Base-by-base conservation (phyloP, 1,140 invertebrate species). In the Leptinotarsa lineolata region DNA sequence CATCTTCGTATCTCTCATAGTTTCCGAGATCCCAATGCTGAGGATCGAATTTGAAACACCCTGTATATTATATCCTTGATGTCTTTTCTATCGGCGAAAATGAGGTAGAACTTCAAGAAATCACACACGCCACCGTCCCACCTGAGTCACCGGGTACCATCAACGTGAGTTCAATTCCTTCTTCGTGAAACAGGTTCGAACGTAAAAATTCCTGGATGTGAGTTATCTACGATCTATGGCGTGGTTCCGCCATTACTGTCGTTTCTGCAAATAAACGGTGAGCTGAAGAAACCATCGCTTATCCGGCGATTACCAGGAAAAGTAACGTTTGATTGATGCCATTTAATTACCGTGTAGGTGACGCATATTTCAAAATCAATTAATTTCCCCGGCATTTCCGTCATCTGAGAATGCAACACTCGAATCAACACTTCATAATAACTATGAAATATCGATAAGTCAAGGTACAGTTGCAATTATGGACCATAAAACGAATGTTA, bases 191-290 rank as follows among this genome's bases (percentile, higher is more conserved):
- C 64, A 39, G 64, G 64, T 66, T 66, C 64, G 64, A 18, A 44
- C 64, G 39, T 44, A 66, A 66, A 66, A 66, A 46, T 66, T 24
- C n/a, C n/a, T 22, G 64, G 64, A 66, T 66, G 64, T 20, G 22
- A 24, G 8, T 66, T 66, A 66, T 66, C 64, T 66, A 66, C 64
- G 30, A 66, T 66, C 64, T 66, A 39, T 44, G 15, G 39, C 4
- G 22, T 18, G 39, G 39, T 66, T 44, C 64, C 64, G 64, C 64
- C 64, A 66, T 66, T 66, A 66, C 39, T 24, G 64, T 46, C 16
- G 30, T 39, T 54, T n/a, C 48, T 18, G 15, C 48, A 16, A 15
- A 54, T 18, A 54, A 18, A 54, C 16, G 48, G 15, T 8, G 48
- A 16, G 48, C 48, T 13, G 48, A 54, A 54, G 48, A 54, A 54